Conservation (phyloP, 1,140 invertebrate genomes). For the Anoplophora glabripennis region DNA sequence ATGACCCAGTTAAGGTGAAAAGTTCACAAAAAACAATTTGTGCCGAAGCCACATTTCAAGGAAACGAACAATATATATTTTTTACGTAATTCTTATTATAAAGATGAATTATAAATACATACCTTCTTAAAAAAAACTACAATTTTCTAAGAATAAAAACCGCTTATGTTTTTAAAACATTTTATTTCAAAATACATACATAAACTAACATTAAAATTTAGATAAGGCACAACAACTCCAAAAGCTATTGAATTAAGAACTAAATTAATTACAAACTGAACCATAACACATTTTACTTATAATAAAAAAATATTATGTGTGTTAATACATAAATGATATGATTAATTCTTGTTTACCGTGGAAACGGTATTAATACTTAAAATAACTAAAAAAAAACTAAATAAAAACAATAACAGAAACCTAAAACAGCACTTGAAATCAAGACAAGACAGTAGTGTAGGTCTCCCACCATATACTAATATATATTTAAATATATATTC, state of each 20-base stretch:
- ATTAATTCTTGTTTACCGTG: constrained; percentile 43
- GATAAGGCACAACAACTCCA: constrained; percentile 34
- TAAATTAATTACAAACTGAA: constrained; percentile 1
- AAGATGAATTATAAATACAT: too few relatives aligned
- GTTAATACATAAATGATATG: constrained; percentile 39
- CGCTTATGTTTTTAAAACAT: neutral
- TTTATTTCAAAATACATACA: neutral
- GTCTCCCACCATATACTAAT: neutral
- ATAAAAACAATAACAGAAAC: constrained; percentile 19
- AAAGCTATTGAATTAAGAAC: constrained; percentile 23
- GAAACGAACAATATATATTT: too few relatives aligned
- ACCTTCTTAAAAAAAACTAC: too few relatives aligned
- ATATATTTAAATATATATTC: constrained; percentile 11
- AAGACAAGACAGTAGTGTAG: constrained; percentile 3
- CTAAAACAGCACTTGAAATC: constrained; percentile 4
- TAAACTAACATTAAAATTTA: neutral
- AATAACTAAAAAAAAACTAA: constrained; percentile 24
- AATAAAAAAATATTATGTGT: constrained; percentile 9
- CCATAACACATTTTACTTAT: constrained; percentile 13
- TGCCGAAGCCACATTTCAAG: too few relatives aligned
- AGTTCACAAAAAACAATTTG: too few relatives aligned
- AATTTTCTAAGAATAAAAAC: too few relatives aligned
- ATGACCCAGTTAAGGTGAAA: too few relatives aligned
- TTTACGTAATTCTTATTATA: too few relatives aligned
- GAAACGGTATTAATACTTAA: constrained; percentile 18